A percentile compares a stretch with the other conserved stretches of the same genome.
These are phyloP conservation scores for Procambarus virginalis DNA, from an alignment of 1,140 invertebrate genomes.

Conservation along the genomic window DNA sequence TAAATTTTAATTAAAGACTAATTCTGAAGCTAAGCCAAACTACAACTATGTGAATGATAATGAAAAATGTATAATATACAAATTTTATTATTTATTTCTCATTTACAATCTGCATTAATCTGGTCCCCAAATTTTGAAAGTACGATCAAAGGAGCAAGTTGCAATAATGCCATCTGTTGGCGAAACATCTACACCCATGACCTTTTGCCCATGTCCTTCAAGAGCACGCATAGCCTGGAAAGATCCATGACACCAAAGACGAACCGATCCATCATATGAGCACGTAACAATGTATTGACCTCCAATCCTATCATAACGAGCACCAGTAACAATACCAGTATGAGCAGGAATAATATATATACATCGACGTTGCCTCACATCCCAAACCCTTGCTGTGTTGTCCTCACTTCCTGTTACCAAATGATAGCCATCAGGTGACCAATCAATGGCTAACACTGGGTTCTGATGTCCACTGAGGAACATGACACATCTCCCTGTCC, in stretches of 20 bases:
- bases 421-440: constrained; percentile 94
- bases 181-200: constrained; percentile 93
- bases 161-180: constrained; percentile 92
- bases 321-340: constrained; percentile 90
- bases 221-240: constrained; percentile 97
- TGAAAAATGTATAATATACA: not conserved
- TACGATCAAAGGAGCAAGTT: constrained; percentile 95
- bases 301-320: constrained; percentile 88
- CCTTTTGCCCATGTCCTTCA: constrained; percentile 95
- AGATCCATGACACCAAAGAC: constrained; percentile 94
- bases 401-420: constrained; percentile 96
- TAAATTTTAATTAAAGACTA: not conserved
- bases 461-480: constrained; percentile 99
- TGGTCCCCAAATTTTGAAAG: constrained; percentile 97
- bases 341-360: constrained; percentile 98
- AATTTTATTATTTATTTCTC: not conserved
- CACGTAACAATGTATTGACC: constrained; percentile 90
- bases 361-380: constrained; percentile 87
- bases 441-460: constrained; percentile 89
- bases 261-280: constrained; percentile 91
- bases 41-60: not conserved
- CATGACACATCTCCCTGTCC: constrained; percentile 98
- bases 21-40: not conserved
- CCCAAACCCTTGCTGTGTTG: constrained; percentile 96
- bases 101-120: constrained; percentile 75